Conservation (phyloP, 2,797 vertebrate genomes). For the Propithecus perrieri region DNA sequence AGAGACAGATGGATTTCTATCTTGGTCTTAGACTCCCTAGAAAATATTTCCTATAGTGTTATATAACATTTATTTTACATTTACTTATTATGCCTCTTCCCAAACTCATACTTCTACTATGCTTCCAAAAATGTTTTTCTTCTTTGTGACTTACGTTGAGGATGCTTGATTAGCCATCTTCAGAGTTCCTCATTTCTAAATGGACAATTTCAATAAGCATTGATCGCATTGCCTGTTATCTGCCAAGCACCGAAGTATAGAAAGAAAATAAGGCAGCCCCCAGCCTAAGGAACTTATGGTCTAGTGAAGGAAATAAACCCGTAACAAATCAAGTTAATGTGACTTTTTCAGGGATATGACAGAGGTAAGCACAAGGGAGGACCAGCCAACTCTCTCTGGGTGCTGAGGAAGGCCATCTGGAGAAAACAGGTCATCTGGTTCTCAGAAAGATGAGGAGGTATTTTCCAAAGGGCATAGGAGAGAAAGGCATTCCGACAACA, state of each 20-base stretch:
- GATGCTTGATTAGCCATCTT: neutral
- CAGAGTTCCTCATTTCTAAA: neutral
- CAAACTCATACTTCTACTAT: neutral
- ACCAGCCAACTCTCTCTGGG: neutral
- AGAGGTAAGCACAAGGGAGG: neutral
- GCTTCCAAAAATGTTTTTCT: constrained; percentile 1
- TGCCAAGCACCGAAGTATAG: neutral
- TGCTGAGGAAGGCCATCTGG: neutral
- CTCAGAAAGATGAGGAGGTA: neutral
- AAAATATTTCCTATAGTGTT: neutral
- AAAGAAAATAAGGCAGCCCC: neutral
- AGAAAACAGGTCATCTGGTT: neutral
- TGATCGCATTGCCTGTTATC: neutral
- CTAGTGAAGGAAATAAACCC: constrained; percentile 2
- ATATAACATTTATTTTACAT: constrained; percentile 2
- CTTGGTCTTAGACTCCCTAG: neutral
- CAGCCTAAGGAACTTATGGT: neutral
- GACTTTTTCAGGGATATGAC: neutral
- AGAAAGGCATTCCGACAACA: neutral
- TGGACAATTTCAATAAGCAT: neutral
- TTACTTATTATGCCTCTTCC: neutral
- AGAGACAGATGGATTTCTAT: neutral
- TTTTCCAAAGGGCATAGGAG: neutral
- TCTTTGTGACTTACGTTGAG: neutral
- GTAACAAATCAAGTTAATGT: neutral